A percentile compares a stretch with the other conserved stretches of the same genome.
Evolutionary conservation across 2,797 vertebrate genomes (phyloP).

Genomic region (Intellagama lesueurii): DNA sequence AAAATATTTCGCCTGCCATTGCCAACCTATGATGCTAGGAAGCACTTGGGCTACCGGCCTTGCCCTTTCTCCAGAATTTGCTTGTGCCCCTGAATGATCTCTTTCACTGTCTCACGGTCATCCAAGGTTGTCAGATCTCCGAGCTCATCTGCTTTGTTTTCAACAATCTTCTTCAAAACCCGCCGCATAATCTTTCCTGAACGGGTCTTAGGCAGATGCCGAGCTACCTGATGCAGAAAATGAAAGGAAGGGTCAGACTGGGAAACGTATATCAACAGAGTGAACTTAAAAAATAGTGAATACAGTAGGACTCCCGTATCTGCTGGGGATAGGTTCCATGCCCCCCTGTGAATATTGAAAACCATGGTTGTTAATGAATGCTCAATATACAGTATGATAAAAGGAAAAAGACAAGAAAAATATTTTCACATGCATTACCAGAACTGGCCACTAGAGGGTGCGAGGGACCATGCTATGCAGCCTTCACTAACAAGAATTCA

Average conservation of each 20-base stretch:
- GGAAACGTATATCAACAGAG: not conserved
- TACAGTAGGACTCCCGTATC: no score
- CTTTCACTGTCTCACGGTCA: conserved; percentile 56
- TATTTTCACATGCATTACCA: no score
- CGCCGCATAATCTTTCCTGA: conserved; percentile 72
- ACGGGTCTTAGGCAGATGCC: conserved; percentile 71
- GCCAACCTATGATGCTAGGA: not conserved
- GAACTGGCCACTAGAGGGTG: no score
- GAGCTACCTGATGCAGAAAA: conserved; percentile 58
- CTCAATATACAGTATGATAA: no score
- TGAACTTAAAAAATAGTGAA: not conserved
- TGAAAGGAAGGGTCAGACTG: conserved; percentile 21
- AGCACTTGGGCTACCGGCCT: conserved; percentile 19
- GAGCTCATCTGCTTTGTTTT: conserved; percentile 65
- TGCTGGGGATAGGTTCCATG: not conserved
- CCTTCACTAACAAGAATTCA: no score
- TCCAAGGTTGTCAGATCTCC: conserved; percentile 73
- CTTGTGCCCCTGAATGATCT: conserved; percentile 64
- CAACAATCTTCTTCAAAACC: conserved; percentile 70
- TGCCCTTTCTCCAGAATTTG: conserved; percentile 38
- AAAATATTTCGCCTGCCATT: not conserved
- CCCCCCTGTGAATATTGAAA: no score
- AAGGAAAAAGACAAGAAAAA: no score
- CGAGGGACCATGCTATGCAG: no score
- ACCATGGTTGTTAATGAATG: no score